These are phyloP conservation scores for Tamias sibiricus DNA, from an alignment of 2,113 vertebrate species.

Conservation along the genomic window DNA sequence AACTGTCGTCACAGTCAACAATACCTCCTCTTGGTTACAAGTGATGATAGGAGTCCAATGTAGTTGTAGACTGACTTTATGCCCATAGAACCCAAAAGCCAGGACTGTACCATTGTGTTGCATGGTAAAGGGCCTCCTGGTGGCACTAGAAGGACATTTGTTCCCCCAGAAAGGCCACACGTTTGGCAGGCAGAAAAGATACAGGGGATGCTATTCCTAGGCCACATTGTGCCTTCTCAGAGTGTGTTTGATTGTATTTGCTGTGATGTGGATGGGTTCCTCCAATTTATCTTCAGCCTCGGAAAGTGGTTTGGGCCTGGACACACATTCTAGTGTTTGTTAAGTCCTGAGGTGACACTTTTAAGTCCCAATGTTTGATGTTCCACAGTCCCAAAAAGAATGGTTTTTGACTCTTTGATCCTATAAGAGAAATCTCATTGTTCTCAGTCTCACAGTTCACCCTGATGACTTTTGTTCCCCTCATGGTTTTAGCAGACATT, in stretches of 20 bases:
- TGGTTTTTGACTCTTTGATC: slow-evolving; percentile 57
- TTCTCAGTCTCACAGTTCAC: slow-evolving; percentile 31
- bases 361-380: slow-evolving; percentile 38
- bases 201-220: neutral
- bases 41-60: neutral
- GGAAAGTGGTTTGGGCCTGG: neutral
- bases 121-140: neutral
- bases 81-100: neutral
- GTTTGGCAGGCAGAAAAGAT: slow-evolving; percentile 53
- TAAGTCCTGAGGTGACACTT: slow-evolving; percentile 56
- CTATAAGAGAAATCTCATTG: slow-evolving; percentile 13
- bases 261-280: neutral
- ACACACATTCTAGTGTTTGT: neutral
- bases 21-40: neutral
- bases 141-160: slow-evolving; percentile 1
- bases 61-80: neutral
- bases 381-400: slow-evolving; percentile 2
- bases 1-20: neutral
- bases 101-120: neutral
- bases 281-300: neutral
- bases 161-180: neutral
- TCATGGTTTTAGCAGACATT: neutral
- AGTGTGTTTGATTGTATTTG: neutral
- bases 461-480: neutral
- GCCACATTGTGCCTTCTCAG: neutral